Evolutionary conservation across 2,797 vertebrate species (phyloP).

Genomic region (Spondyliosoma cantharus): DNA sequence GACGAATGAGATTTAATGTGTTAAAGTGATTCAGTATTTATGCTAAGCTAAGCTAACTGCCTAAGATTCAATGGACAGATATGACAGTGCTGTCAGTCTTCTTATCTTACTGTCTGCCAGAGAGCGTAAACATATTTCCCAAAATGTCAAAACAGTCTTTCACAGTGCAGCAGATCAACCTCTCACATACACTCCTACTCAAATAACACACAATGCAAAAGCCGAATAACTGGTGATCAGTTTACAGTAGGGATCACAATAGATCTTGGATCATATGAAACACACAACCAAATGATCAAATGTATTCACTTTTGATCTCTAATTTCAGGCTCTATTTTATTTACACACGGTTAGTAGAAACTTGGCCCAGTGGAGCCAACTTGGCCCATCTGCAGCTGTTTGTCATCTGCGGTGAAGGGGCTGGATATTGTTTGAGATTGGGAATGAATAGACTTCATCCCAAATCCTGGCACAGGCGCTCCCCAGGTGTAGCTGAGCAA

Average conservation of each 20-base stretch:
- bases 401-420: constrained; percentile 66
- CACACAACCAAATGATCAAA: constrained; percentile 31
- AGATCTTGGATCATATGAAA: constrained; percentile 45
- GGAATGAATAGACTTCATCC: constrained; percentile 75
- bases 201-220: constrained; percentile 1
- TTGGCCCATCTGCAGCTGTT: constrained; percentile 68
- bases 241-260: constrained; percentile 19
- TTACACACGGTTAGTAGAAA: constrained; percentile 75
- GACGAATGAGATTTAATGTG: neutral
- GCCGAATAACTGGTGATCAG: constrained; percentile 26
- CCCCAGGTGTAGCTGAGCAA: constrained; percentile 77
- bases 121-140: neutral
- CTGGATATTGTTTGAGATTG: constrained; percentile 69
- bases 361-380: constrained; percentile 57
- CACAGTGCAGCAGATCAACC: constrained; percentile 8
- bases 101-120: neutral
- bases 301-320: constrained; percentile 55
- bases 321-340: constrained; percentile 56
- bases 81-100: constrained; percentile 1
- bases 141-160: constrained; percentile 14
- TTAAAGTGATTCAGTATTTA: constrained; percentile 10
- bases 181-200: constrained; percentile 16
- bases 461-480: constrained; percentile 71
- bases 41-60: neutral
- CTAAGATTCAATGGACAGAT: neutral